Evolutionary conservation across 2,113 vertebrate genomes (phyloP), one percentile per base, ranked within the genome.

Genomic region (Cinclus cinclus): DNA sequence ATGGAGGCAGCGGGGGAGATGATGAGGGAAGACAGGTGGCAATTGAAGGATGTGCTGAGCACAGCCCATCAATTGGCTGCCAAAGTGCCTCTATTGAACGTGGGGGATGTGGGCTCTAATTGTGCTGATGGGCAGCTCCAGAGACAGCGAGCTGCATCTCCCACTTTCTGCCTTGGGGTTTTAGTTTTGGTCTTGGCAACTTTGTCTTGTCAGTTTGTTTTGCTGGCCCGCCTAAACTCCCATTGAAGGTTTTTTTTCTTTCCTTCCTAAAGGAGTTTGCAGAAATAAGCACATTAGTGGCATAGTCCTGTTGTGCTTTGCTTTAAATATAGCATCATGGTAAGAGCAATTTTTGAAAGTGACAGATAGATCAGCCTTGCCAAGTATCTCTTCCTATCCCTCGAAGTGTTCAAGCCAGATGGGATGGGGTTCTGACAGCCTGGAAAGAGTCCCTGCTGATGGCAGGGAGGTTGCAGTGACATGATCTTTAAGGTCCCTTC

Each of bases 11-110:
- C 92, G 20, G 91, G 93, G 64, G 83, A 94, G 91, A 52, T 94
- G 89, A 56, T 88, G 58, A 77, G 39, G 58, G 93, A 79, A 70
- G 89, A 56, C 46, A 67, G 95, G 92, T 83, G 94, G 91, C 69
- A 89, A 94, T 96, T 31, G 85, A 95, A 94, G 88, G 86, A 21
- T 35, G 10, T 25, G 52, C 82, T 52, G 87, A 83, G 96, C 74
- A 56, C 30, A 62, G 90, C 86, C 75, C 50, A 74, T 79, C 82
- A 73, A 31, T 56, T 50, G 90, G 78, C 58, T 90, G 87, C 92
- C 89, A 80, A 31, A 81, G 81, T 62, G 83, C 85, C 35, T 52
- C 6, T 83, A 68, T 96, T 18, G 92, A 92, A 64, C 4, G 13
- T 17, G 41, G 55, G 37, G 82, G 50, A 63, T 0, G 15, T 20